A percentile compares a stretch with the other conserved stretches of the same genome.
These are phyloP conservation scores for Oedothorax gibbosus DNA, from an alignment of 1,140 invertebrate species.

Conservation along the genomic window DNA sequence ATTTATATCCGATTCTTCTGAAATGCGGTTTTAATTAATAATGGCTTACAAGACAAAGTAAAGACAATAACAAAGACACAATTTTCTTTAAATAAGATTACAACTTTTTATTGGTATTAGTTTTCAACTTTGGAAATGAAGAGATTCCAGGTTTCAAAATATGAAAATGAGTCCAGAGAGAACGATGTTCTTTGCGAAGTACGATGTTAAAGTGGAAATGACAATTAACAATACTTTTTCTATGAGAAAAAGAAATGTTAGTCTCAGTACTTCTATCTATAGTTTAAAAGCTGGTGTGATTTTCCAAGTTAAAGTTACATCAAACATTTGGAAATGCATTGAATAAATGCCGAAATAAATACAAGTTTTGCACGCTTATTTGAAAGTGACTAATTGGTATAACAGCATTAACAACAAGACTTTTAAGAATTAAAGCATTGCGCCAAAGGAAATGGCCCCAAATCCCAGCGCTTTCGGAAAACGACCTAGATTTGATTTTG, in stretches of 20 bases:
- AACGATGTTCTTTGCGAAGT: neutral
- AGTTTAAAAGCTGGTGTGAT: constrained; percentile 45
- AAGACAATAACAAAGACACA: constrained; percentile 28
- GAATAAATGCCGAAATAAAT: constrained; percentile 3
- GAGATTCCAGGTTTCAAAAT: neutral
- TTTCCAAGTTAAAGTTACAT: constrained; percentile 34
- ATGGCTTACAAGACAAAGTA: too few species aligned
- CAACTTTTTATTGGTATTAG: constrained; percentile 11
- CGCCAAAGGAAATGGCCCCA: neutral
- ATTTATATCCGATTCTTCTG: too few species aligned
- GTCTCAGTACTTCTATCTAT: constrained; percentile 31
- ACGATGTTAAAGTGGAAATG: constrained; percentile 24
- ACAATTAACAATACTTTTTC: constrained; percentile 31
- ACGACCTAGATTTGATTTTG: too few species aligned
- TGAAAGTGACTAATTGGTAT: constrained; percentile 22
- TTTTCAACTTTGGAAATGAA: neutral
- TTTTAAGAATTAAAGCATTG: constrained; percentile 32
- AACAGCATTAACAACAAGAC: constrained; percentile 35
- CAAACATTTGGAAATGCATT: constrained; percentile 39
- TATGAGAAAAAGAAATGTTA: constrained; percentile 28
- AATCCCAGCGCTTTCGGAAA: too few species aligned
- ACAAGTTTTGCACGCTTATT: constrained; percentile 23
- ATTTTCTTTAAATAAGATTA: constrained; percentile 27
- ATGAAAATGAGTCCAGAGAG: constrained; percentile 2
- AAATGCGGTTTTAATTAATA: too few species aligned